Conservation (phyloP, 1,140 invertebrate species). For the Drosophila pallidifrons region DNA sequence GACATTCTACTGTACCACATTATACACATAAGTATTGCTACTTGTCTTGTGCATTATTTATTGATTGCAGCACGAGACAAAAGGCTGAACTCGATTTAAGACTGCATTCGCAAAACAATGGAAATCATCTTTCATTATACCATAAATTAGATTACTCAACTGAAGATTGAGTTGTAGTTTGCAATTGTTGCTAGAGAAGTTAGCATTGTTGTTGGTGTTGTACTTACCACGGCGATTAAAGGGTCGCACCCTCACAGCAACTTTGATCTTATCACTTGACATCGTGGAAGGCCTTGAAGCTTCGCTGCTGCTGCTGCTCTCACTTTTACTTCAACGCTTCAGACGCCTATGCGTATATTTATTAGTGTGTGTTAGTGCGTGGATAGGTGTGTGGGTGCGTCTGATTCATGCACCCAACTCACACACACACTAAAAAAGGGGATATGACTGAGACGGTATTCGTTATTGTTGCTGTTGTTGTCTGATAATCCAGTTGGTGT, state of each 20-base stretch:
- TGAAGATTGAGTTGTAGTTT: constrained; percentile 10
- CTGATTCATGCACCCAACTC: constrained; percentile 45
- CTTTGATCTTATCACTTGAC: constrained; percentile 94
- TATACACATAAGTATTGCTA: constrained; percentile 1
- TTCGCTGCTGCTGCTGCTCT: neutral
- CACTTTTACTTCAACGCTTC: constrained; percentile 31
- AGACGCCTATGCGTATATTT: constrained; percentile 36
- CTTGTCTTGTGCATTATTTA: constrained; percentile 52
- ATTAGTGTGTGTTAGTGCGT: constrained; percentile 3
- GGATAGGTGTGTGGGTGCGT: constrained; percentile 30
- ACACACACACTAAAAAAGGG: constrained; percentile 22
- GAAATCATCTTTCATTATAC: constrained; percentile 7
- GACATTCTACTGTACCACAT: no score
- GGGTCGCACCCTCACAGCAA: constrained; percentile 97
- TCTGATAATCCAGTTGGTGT: constrained; percentile 36
- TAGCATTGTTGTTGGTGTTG: neutral
- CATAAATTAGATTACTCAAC: constrained; percentile 5
- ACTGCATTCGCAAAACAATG: constrained; percentile 24
- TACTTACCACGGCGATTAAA: constrained; percentile 96
- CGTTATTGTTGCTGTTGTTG: constrained; percentile 30
- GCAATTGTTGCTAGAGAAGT: neutral
- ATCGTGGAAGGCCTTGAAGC: constrained; percentile 61
- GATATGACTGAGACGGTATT: constrained; percentile 46
- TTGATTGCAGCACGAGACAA: constrained; percentile 43
- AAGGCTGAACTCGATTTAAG: constrained; percentile 10